Percentiles rank a stretch among this genome's conserved stretches.
These are phyloP conservation scores for Micromussa lordhowensis DNA, from an alignment of 92 coral and sea anemone genomes.

Conservation along the genomic window DNA sequence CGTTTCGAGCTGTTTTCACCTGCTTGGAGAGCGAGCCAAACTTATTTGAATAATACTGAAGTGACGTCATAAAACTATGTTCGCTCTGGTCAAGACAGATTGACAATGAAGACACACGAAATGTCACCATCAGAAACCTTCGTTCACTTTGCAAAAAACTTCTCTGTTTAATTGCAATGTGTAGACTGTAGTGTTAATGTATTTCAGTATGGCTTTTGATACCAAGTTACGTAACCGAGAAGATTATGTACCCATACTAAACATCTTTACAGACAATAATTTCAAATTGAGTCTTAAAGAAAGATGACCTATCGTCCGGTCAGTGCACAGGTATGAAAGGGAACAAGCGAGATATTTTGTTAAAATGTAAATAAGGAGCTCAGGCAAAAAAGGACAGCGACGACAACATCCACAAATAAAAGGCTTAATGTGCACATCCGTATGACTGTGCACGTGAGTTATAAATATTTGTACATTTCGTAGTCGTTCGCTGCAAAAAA, in stretches of 20 bases:
- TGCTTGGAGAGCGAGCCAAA: background rate
- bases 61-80: background rate
- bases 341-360: too few species aligned
- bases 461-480: too few species aligned
- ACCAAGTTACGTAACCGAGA: background rate
- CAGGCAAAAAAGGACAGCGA: too few species aligned
- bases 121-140: background rate
- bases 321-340: too few species aligned
- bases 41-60: background rate
- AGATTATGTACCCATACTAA: background rate
- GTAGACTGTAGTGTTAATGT: background rate
- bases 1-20: constrained; percentile 5
- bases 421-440: too few species aligned
- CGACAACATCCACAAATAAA: too few species aligned
- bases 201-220: background rate
- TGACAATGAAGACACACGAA: background rate
- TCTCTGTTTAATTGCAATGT: background rate
- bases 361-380: too few species aligned
- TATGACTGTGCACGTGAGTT: too few species aligned
- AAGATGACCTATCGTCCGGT: too few species aligned
- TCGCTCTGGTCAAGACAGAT: background rate
- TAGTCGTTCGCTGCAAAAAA: too few species aligned
- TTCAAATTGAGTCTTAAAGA: background rate
- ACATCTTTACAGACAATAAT: background rate
- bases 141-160: background rate